phyloP scores from a whole-genome alignment of 2,113 vertebrate genomes.

The Microtus oregoni region DNA sequence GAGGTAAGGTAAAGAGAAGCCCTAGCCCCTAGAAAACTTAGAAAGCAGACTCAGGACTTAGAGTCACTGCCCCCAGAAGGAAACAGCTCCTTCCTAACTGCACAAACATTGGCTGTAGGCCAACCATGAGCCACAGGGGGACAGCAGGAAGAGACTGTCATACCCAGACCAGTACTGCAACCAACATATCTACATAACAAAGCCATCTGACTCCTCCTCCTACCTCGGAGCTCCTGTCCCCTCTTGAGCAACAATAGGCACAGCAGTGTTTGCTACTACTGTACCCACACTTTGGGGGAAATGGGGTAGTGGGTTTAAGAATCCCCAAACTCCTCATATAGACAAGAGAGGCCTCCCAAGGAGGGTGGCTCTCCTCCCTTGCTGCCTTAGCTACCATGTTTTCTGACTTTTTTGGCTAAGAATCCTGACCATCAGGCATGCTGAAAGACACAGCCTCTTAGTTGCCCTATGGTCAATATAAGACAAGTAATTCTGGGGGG shows the following conservation, averaged over 20 bases:
- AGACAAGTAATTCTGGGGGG: conserved; percentile 29
- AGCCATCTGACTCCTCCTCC: neutral
- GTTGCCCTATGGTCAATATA: neutral
- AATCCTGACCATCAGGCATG: neutral
- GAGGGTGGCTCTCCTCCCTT: neutral
- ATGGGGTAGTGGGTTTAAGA: conserved; percentile 22
- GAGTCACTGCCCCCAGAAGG: conserved; percentile 17
- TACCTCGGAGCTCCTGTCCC: neutral
- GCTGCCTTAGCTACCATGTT: neutral
- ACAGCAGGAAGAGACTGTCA: neutral
- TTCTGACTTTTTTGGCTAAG: neutral
- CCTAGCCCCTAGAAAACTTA: neutral
- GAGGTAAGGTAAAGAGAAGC: neutral
- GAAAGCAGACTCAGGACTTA: neutral
- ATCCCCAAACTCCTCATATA: neutral
- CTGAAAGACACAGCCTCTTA: neutral
- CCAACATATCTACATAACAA: neutral
- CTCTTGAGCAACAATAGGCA: conserved; percentile 1
- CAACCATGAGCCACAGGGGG: neutral
- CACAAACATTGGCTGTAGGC: neutral
- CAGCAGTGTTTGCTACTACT: conserved; percentile 6
- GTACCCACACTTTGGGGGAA: conserved; percentile 18
- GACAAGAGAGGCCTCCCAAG: neutral
- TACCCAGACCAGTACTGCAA: neutral
- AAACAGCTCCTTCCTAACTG: neutral